Conservation (phyloP, 1,140 invertebrate species). For the Hylaeus volcanicus region DNA sequence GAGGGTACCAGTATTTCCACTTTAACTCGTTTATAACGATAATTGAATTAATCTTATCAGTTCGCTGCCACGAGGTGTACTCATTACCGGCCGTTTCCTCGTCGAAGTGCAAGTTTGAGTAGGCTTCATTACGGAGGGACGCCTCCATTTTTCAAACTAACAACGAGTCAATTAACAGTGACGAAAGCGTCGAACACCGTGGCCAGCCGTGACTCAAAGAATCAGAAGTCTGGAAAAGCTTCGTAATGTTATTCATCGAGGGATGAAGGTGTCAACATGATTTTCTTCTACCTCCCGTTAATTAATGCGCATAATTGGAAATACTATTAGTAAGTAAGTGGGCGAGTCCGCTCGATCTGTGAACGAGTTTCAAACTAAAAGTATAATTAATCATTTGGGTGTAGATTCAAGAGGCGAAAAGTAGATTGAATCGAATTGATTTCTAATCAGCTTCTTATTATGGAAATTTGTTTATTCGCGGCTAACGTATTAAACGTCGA, state of each 20-base stretch:
- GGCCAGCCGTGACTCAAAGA: neutral
- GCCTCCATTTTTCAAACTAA: constrained; percentile 2
- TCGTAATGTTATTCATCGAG: neutral
- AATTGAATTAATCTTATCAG: constrained; percentile 17
- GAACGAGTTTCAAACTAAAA: neutral
- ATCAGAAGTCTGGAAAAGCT: neutral
- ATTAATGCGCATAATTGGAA: neutral
- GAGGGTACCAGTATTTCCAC: neutral
- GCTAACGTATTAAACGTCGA: too few relatives aligned
- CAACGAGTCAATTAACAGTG: neutral
- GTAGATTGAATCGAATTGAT: neutral
- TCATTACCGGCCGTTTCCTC: neutral
- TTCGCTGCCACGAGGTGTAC: neutral
- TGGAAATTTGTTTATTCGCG: too few relatives aligned
- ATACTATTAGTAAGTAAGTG: neutral
- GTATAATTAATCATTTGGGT: neutral
- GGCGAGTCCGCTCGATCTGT: neutral
- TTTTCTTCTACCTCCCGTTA: neutral
- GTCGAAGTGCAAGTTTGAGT: constrained; percentile 24
- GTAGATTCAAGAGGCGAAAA: neutral
- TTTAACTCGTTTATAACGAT: neutral
- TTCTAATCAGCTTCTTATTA: neutral
- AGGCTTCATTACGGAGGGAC: constrained; percentile 8
- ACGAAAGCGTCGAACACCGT: neutral
- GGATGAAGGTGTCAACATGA: too few relatives aligned